Conservation (phyloP, 2,113 vertebrate genomes). For the Copsychus sechellarum region DNA sequence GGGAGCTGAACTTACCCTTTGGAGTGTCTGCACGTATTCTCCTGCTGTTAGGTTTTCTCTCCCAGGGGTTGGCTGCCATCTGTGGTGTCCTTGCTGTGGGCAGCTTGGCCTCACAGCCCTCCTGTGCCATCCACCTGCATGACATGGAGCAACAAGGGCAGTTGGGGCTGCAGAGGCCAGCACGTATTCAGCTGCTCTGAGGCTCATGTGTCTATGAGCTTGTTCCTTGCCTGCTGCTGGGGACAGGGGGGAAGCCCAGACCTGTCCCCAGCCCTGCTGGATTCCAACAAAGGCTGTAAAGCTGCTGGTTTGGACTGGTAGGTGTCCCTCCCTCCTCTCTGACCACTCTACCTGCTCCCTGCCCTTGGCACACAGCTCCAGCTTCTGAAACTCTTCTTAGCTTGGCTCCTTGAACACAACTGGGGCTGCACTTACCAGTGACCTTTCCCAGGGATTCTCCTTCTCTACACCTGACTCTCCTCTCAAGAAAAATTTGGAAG, state of each 20-base stretch:
- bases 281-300: not conserved
- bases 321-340: not conserved
- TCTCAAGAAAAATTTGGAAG: not conserved
- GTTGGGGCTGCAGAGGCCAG: not conserved
- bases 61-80: not conserved
- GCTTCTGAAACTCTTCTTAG: not conserved
- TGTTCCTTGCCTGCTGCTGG: not conserved
- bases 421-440: not conserved
- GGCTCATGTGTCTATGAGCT: accelerated
- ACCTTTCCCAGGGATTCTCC: not conserved
- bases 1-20: not conserved
- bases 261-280: not conserved
- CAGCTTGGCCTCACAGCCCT: not conserved
- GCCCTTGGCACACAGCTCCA: not conserved
- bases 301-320: not conserved
- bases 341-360: not conserved
- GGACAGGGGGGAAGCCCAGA: not conserved
- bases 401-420: not conserved
- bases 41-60: not conserved
- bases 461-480: not conserved
- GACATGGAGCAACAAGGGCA: not conserved
- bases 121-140: not conserved
- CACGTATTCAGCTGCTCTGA: not conserved
- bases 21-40: not conserved
- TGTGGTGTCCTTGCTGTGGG: not conserved